Base-by-base conservation (phyloP, 2,113 vertebrate genomes). In the Anoplopoma fimbria region DNA sequence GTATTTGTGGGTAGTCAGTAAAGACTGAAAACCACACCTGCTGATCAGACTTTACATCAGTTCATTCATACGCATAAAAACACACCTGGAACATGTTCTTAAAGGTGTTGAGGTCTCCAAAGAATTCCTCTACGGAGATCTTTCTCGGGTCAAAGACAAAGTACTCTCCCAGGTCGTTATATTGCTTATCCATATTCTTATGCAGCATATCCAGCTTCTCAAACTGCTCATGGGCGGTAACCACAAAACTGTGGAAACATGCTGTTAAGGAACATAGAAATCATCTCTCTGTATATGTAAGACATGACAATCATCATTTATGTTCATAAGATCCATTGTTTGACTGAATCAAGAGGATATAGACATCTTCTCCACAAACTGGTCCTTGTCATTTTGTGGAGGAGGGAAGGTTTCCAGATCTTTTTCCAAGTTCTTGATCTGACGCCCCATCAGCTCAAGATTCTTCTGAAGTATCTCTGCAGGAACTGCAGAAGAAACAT, bases 81-180 rank as follows among this genome's bases (percentile, higher is more conserved):
- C 93, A 9, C 78, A 98, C 96, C 96, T 96, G 91, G 89, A 99
- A 96, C 95, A 95, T 97, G 88, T 93, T 97, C 87, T 89, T 96
- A 57, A 98, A 97, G 92, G 94, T 97, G 91, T 94, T 95, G 63
- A 97, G 91, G 81, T 97, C 97, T 0, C 93, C 93, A 49, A 97
- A 98, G 82, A 97, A 93, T 83, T 97, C 96, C 86, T 95, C 97
- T 17, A 95, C 82, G 6, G 94, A 91, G 0, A 95, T 81, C 60
- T 97, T 97, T 77, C 91, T 96, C 2, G 95, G 91, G 84, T 96
- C 93, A 84, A 97, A 97, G 55, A 97, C 93, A 88, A 96, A 97
- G 82, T 93, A 96, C 0, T 90, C 83, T 13, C 96, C 96, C 73
- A 97, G 73, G 36, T 97, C 96, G 8, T 5, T 76, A 21, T 93